Evolutionary conservation across 2,113 vertebrate genomes (phyloP), one percentile per base, ranked within the genome.

Genomic region (Brienomyrus brachyistius): DNA sequence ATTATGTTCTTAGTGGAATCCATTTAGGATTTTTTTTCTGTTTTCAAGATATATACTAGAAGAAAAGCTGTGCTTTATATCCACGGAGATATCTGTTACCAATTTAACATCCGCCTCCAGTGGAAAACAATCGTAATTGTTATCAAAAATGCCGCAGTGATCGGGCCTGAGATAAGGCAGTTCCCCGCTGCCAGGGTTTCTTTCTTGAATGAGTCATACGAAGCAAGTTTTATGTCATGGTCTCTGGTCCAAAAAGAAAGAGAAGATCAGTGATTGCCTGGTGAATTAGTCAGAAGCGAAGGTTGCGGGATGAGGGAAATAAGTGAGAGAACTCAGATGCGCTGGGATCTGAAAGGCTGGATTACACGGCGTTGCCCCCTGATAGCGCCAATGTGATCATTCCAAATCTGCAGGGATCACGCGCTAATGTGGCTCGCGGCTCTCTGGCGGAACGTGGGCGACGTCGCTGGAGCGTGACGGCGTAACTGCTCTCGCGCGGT

Each of bases 211-310:
- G 86, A 77, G 88, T 31, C 43, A 23, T 92, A 43, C 35, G 35
- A 80, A 27, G 35, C 74, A 43, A 43, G 95, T 96, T 96, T 96
- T 95, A 96, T 96, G 94, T 96, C 94, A 92, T 94, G 94, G 95
- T 95, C 95, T 94, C 94, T 96, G 95, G 95, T 95, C 96, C 94
- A 96, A 89, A 96, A 96, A 96, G 95, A 96, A 96, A 95, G 95
- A 96, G 94, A 96, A 96, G 94, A 95, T 96, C 95, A 96, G 96
- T 95, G 95, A 96, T 96, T 96, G 95, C 94, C 95, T 94, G 94
- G 96, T 96, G 94, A 96, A 96, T 96, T 95, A 96, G 96, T 96
- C 96, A 96, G 95, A 95, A 94, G 93, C 92, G 92, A 94, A 95
- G 94, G 94, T 93, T 94, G 93, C 93, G 47, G n/a, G 51, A 74